Conservation (phyloP, 2,113 vertebrate genomes). For the Malurus cyaneus region DNA sequence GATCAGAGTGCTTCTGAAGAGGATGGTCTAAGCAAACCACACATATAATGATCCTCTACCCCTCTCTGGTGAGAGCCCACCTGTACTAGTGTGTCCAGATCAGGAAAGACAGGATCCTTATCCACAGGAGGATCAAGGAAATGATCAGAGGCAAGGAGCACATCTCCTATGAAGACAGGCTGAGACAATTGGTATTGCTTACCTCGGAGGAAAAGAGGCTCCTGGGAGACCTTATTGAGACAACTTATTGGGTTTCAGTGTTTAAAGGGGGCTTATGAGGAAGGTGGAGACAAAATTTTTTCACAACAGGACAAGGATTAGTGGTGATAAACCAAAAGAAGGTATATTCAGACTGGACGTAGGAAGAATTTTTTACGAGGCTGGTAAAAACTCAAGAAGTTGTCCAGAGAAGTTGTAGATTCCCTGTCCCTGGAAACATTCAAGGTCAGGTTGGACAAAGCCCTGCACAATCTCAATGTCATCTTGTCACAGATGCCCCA, state of each 20-base stretch:
- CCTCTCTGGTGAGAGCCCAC: neutral
- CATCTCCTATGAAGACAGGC: neutral
- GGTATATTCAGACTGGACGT: neutral
- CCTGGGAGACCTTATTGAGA: neutral
- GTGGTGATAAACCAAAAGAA: neutral
- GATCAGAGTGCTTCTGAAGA: neutral
- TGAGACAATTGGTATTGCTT: neutral
- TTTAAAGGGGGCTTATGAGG: neutral
- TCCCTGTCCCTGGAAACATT: neutral
- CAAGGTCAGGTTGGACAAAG: neutral
- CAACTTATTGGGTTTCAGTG: neutral
- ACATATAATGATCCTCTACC: too few relatives aligned
- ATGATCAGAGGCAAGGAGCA: neutral
- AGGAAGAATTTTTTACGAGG: neutral
- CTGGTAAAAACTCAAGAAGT: neutral
- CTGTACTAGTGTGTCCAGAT: neutral
- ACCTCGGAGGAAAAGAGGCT: neutral
- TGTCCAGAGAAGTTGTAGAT: neutral
- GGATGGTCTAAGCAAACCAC: neutral
- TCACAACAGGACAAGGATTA: neutral
- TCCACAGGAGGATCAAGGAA: neutral
- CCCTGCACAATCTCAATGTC: neutral
- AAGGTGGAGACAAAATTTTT: neutral
- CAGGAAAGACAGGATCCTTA: neutral
- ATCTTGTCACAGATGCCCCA: neutral